Percentiles rank a stretch among this genome's conserved stretches.
These are phyloP conservation scores for Scartelaos histophorus DNA, from an alignment of 2,113 vertebrate genomes.

Conservation along the genomic window DNA sequence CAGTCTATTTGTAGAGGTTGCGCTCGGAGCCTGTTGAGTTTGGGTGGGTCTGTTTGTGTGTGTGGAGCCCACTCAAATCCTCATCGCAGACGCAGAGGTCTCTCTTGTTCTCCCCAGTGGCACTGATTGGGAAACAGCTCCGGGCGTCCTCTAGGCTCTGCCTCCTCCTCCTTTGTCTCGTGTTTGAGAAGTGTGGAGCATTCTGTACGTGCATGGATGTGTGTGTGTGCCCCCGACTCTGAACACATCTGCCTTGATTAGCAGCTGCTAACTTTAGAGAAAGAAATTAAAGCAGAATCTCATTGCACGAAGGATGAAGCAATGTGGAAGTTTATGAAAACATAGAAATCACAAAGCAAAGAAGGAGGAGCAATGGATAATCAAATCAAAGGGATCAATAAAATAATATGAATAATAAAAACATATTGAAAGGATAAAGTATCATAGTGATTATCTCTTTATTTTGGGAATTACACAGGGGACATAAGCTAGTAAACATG, in stretches of 20 bases:
- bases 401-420: not conserved
- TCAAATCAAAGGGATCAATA: not conserved
- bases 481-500: no score
- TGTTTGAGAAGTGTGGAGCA: constrained; percentile 12
- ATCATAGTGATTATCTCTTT: no score
- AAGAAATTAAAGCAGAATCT: not conserved
- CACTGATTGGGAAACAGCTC: constrained; percentile 69
- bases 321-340: not conserved
- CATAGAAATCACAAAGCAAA: constrained; percentile 17
- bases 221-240: constrained; percentile 16
- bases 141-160: constrained; percentile 60
- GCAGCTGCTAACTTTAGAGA: constrained; percentile 46
- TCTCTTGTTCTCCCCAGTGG: constrained; percentile 65
- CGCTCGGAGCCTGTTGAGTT: constrained; percentile 20
- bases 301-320: constrained; percentile 16
- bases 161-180: constrained; percentile 40
- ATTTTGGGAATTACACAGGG: no score
- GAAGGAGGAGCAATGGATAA: not conserved
- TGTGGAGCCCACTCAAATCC: constrained; percentile 59
- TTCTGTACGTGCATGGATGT: not conserved
- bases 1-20: constrained; percentile 51
- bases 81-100: constrained; percentile 54
- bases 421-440: not conserved
- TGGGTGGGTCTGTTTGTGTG: constrained; percentile 7
- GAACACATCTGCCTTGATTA: constrained; percentile 44